Percentiles rank a stretch among this genome's conserved stretches.
phyloP scores from a whole-genome alignment of 2,888 invertebrate species.

The Spodoptera exigua region DNA sequence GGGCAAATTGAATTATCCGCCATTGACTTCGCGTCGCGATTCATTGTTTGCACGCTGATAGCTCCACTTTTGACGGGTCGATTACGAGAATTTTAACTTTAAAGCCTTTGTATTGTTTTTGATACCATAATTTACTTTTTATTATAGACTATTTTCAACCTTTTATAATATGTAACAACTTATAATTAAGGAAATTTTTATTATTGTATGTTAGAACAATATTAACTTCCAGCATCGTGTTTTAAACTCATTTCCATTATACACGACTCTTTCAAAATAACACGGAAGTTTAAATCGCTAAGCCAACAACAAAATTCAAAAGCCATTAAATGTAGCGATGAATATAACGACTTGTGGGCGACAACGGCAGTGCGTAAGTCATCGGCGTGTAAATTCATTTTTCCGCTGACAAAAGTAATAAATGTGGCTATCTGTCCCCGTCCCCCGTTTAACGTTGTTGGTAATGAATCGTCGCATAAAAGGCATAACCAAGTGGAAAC shows the following conservation, averaged over 20 bases:
- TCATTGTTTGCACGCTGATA: slow-evolving; percentile 74
- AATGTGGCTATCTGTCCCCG: slow-evolving; percentile 86
- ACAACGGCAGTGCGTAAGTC: slow-evolving; percentile 56
- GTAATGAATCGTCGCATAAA: slow-evolving; percentile 89
- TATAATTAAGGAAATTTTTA: too few relatives aligned
- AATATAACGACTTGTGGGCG: slow-evolving; percentile 55
- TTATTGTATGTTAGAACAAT: too few relatives aligned
- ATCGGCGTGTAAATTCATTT: slow-evolving; percentile 85
- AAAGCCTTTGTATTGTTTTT: slow-evolving; percentile 60
- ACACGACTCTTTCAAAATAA: slow-evolving; percentile 15
- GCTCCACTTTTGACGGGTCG: slow-evolving; percentile 38
- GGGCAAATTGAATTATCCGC: slow-evolving; percentile 73
- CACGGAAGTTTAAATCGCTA: slow-evolving; percentile 30
- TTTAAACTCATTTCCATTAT: slow-evolving; percentile 4
- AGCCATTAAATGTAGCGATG: slow-evolving; percentile 56
- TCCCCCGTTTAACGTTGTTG: slow-evolving; percentile 77
- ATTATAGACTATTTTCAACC: too few relatives aligned
- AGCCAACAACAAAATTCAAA: slow-evolving; percentile 50
- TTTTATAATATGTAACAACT: too few relatives aligned
- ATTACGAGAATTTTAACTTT: slow-evolving; percentile 58
- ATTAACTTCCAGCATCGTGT: slow-evolving; percentile 1
- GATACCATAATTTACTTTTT: too few relatives aligned
- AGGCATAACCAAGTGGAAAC: slow-evolving; percentile 88
- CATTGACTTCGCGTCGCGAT: slow-evolving; percentile 64
- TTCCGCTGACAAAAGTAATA: slow-evolving; percentile 89